These are phyloP conservation scores for Cephalopholis sonnerati DNA, from an alignment of 2,113 vertebrate species.

Conservation along the genomic window DNA sequence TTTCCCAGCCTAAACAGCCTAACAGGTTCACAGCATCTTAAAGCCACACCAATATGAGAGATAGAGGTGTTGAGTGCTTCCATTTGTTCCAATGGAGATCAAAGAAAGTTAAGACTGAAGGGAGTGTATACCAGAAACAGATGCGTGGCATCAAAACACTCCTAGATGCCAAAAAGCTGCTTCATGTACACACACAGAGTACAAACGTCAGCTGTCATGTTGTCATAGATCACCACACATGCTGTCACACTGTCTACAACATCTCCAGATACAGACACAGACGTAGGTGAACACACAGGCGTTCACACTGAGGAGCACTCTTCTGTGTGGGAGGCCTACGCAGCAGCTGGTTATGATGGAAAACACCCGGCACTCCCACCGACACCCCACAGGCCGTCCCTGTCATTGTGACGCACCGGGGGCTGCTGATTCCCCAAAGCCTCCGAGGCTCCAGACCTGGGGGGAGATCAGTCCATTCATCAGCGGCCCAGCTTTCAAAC, in stretches of 20 bases:
- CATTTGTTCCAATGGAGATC: slow-evolving; percentile 68
- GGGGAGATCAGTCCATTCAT: slow-evolving; percentile 62
- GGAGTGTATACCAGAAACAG: slow-evolving; percentile 45
- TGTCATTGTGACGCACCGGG: slow-evolving; percentile 70
- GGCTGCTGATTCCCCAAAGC: slow-evolving; percentile 56
- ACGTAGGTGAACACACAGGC: slow-evolving; percentile 48
- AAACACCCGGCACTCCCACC: slow-evolving; percentile 74
- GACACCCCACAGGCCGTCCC: slow-evolving; percentile 67
- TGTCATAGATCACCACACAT: slow-evolving; percentile 34
- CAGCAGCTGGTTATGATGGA: slow-evolving; percentile 81
- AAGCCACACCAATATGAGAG: slow-evolving; percentile 2
- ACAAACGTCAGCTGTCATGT: slow-evolving; percentile 53
- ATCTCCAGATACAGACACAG: slow-evolving; percentile 55
- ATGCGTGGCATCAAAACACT: slow-evolving; percentile 60
- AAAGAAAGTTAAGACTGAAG: slow-evolving; percentile 54
- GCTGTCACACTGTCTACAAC: slow-evolving; percentile 16
- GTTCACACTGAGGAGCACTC: slow-evolving; percentile 24
- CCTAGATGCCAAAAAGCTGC: slow-evolving; percentile 51
- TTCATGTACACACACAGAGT: slow-evolving; percentile 25
- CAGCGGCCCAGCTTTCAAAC: slow-evolving; percentile 75
- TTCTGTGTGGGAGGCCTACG: slow-evolving; percentile 70
- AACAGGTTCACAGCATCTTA: slow-evolving; percentile 24
- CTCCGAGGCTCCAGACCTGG: slow-evolving; percentile 52
- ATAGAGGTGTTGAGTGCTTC: slow-evolving; percentile 43
- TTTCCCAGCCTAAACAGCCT: slow-evolving; percentile 59